Evolutionary conservation across 2,113 vertebrate species (phyloP), one percentile per base, ranked within the genome.

Genomic region (Thunnus maccoyii): DNA sequence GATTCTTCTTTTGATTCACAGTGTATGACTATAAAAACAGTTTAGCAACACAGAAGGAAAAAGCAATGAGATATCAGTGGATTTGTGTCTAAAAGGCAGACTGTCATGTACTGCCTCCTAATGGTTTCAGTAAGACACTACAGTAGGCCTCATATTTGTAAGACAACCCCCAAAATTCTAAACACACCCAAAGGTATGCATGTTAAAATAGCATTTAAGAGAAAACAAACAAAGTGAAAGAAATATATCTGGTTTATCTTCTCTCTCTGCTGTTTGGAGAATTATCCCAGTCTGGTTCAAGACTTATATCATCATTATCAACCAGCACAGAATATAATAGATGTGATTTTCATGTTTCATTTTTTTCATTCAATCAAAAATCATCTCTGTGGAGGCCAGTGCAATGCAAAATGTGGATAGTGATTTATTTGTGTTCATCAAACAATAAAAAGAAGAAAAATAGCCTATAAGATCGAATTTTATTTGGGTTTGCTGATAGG

Each of bases 91-190:
- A 15, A 67, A 30, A 41, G 5, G n/a, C 10, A 65, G 36, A 54
- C 5, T 18, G 48, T 41, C 3, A 0, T 69, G 8, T 62, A 32
- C 65, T 83, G 76, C 60, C 83, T 30, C 66, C 81, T 10, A 66
- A 0, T 86, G 85, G 65, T 44, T 46, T 73, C 15, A 74, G 12
- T 8, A 27, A 36, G 1, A 54, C 12, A 80, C 50, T 75, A 44
- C 58, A 70, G 3, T 8, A 48, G 12, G 17, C 9, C 13, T 11
- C 16, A 55, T 11, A 25, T 18, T 6, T 15, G 16, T 3, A 55
- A 67, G 25, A 16, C 16, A 46, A 4, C 44, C 47, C 3, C 11
- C 30, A 36, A 58, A 58, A 50, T n/a, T 18, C 7, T 14, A 5
- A 22, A 47, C 7, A 66, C 32, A 17, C 44, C 11, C 16, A 30